Conservation (phyloP, 2,797 vertebrate species). For the Clarias fuscus region DNA sequence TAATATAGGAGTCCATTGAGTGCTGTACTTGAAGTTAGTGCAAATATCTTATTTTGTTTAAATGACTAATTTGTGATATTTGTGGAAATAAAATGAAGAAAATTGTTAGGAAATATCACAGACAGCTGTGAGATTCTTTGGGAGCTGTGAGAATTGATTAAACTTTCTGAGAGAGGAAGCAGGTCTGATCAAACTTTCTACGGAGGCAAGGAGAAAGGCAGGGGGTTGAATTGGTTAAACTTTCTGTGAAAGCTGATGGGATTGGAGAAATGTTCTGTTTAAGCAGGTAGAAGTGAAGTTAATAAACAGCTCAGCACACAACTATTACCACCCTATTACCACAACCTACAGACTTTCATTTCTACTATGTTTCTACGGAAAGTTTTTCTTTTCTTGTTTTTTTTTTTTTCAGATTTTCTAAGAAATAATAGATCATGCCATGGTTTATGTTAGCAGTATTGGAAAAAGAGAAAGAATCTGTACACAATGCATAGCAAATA, state of each 20-base stretch:
- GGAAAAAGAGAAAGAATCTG: neutral
- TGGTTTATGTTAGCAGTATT: neutral
- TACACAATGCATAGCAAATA: neutral
- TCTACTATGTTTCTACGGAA: neutral
- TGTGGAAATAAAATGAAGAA: neutral
- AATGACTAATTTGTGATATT: neutral
- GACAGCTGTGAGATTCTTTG: neutral
- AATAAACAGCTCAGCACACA: neutral
- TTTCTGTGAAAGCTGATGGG: neutral
- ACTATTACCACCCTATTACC: neutral
- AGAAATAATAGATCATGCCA: neutral
- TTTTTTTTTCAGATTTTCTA: neutral
- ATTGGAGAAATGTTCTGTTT: neutral
- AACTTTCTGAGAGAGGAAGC: neutral
- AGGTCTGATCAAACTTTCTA: neutral
- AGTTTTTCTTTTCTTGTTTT: neutral
- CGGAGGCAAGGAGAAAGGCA: neutral
- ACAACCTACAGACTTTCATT: neutral
- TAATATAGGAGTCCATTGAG: neutral
- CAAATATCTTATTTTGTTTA: neutral
- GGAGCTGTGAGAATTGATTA: neutral
- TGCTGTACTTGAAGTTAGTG: neutral
- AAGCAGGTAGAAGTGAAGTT: neutral
- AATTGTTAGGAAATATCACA: neutral
- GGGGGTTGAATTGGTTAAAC: neutral